A percentile compares a stretch with the other conserved stretches of the same genome.
Evolutionary conservation across 2,113 vertebrate species (phyloP).

Genomic region (Macaca mulatta): DNA sequence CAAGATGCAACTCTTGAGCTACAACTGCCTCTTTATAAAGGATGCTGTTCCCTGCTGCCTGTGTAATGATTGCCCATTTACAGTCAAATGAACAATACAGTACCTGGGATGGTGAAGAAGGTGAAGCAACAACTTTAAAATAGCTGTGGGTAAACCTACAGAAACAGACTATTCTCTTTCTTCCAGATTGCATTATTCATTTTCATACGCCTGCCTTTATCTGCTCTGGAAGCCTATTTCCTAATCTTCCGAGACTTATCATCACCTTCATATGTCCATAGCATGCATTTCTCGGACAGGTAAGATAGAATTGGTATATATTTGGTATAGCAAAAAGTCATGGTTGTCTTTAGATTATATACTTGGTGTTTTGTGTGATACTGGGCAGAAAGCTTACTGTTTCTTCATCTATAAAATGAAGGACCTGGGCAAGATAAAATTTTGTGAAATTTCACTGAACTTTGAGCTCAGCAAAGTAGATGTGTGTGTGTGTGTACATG

Average conservation of each 20-base stretch:
- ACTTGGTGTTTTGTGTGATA: not conserved
- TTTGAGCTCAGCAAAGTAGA: not conserved
- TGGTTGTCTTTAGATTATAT: constrained; percentile 27
- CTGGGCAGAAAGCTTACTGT: not conserved
- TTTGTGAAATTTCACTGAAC: not conserved
- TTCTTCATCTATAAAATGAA: not conserved
- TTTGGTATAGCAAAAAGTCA: not conserved
- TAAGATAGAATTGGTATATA: not conserved
- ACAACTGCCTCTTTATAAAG: not conserved
- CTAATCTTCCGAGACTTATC: not conserved
- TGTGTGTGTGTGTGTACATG: too few species aligned
- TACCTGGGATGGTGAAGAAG: not conserved
- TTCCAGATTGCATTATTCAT: not conserved
- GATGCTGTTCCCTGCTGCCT: not conserved
- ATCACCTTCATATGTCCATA: not conserved
- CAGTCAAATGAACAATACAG: not conserved
- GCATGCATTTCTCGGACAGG: not conserved
- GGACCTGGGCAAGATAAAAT: not conserved
- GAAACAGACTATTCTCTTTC: not conserved
- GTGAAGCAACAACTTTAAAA: too few species aligned
- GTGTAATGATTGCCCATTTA: not conserved
- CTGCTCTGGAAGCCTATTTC: not conserved
- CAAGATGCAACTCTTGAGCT: not conserved
- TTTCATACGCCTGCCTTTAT: not conserved
- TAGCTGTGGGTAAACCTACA: not conserved